These are phyloP conservation scores for Prenolepis imparis DNA, from an alignment of 2,888 invertebrate genomes.

Conservation along the genomic window DNA sequence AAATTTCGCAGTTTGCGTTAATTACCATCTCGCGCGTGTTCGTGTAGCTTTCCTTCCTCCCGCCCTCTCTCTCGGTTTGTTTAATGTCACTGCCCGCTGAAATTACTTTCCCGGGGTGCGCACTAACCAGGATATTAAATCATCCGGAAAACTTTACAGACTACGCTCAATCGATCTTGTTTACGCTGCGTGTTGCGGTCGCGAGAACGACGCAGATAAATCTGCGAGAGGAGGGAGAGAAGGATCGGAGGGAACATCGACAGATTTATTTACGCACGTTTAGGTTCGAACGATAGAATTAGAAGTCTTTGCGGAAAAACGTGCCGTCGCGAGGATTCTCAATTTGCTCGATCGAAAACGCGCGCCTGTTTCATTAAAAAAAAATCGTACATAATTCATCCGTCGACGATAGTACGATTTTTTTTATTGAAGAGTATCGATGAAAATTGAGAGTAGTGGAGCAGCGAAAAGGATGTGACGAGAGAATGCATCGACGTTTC, in stretches of 20 bases:
- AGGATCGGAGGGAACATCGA: conserved; percentile 17
- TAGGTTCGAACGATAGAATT: conserved; percentile 46
- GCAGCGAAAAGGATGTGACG: neutral
- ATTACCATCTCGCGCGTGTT: neutral
- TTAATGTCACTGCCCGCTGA: conserved; percentile 40
- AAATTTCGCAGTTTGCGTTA: conserved; percentile 31
- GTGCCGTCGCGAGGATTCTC: conserved; percentile 28
- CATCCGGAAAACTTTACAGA: conserved; percentile 56
- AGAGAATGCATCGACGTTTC: neutral
- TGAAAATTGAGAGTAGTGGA: neutral
- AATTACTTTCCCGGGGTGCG: conserved; percentile 38
- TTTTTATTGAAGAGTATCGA: neutral
- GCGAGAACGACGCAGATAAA: conserved; percentile 51
- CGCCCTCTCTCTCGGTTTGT: conserved; percentile 9
- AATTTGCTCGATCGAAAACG: neutral
- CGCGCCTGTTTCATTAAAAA: neutral
- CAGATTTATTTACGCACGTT: conserved; percentile 52
- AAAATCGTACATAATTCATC: neutral
- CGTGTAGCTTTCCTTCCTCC: neutral
- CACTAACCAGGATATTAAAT: conserved; percentile 54
- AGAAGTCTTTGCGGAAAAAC: conserved; percentile 36
- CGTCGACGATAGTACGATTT: neutral
- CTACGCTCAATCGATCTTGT: conserved; percentile 55
- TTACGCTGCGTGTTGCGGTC: conserved; percentile 53
- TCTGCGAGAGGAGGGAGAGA: conserved; percentile 13